A percentile compares a stretch with the other conserved stretches of the same genome.
Conservation (phyloP, 2,113 vertebrate genomes). For the Periophthalmus modestus region DNA sequence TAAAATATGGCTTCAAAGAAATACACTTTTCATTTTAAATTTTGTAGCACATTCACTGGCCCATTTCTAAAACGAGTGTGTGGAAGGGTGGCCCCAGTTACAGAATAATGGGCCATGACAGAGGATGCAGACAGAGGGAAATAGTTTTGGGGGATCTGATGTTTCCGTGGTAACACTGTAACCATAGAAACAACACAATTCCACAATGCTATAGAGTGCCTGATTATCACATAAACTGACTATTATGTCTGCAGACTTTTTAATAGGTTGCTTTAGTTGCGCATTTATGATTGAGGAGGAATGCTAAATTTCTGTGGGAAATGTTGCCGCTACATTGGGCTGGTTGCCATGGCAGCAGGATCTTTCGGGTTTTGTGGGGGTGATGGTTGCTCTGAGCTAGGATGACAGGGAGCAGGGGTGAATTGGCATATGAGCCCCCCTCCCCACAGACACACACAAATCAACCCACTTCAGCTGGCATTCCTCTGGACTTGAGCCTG, state of each 20-base stretch:
- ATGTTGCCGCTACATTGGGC: conserved; percentile 18
- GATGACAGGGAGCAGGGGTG: conserved; percentile 34
- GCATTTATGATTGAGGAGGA: background rate
- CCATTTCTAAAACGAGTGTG: background rate
- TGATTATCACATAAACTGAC: conserved; percentile 31
- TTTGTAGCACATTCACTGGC: background rate
- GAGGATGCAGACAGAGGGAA: conserved; percentile 18
- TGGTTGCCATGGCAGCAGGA: conserved; percentile 57
- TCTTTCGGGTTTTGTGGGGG: conserved; percentile 30
- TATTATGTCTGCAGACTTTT: background rate
- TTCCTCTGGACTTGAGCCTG: conserved; percentile 41
- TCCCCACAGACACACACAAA: conserved; percentile 35
- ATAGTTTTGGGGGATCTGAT: conserved; percentile 41
- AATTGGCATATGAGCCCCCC: conserved; percentile 42
- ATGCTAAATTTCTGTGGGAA: background rate
- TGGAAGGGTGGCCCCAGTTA: conserved; percentile 9
- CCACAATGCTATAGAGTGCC: conserved; percentile 17
- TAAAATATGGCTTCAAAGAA: background rate
- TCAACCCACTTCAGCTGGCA: conserved; percentile 41
- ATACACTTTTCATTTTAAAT: background rate
- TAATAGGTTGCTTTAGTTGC: background rate
- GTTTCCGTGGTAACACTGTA: conserved; percentile 43
- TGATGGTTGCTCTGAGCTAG: background rate
- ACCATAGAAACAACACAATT: conserved; percentile 56
- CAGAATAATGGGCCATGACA: conserved; percentile 14